phyloP scores from a whole-genome alignment of 2,888 invertebrate species.

The Leuctra nigra region DNA sequence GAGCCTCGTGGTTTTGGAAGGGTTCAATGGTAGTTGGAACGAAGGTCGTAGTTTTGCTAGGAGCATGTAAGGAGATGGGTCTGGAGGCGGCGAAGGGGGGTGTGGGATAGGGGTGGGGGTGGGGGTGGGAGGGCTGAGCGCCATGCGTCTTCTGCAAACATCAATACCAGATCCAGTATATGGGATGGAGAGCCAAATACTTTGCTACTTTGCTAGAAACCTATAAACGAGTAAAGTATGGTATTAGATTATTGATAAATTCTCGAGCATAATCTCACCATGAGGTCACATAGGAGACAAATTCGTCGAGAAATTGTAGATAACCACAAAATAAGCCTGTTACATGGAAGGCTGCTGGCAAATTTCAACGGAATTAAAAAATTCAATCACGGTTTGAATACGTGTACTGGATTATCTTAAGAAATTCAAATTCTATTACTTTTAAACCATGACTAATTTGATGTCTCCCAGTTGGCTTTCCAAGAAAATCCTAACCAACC shows the following conservation, averaged over 20 bases:
- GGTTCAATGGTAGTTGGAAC: neutral
- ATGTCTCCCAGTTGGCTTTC: neutral
- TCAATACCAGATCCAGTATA: conserved; percentile 14
- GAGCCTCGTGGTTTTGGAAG: too few relatives aligned
- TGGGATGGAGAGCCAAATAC: too few relatives aligned
- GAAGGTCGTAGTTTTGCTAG: conserved; percentile 8
- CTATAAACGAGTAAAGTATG: neutral
- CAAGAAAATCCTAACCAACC: neutral
- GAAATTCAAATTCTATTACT: too few relatives aligned
- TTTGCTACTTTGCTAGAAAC: neutral
- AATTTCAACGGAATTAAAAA: too few relatives aligned
- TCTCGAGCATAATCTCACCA: conserved; percentile 1
- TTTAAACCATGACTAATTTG: too few relatives aligned
- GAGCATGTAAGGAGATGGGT: conserved; percentile 15
- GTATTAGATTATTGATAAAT: conserved; percentile 6
- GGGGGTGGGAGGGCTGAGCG: conserved; percentile 9
- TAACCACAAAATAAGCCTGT: too few relatives aligned
- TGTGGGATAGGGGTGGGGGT: neutral
- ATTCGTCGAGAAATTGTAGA: neutral
- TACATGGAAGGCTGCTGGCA: too few relatives aligned
- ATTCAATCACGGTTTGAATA: too few relatives aligned
- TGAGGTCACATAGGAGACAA: neutral
- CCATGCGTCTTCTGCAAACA: conserved; percentile 18
- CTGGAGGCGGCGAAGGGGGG: neutral
- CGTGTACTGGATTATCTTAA: too few relatives aligned